Conservation (phyloP, 2,888 invertebrate genomes). For the Meteorus colon region DNA sequence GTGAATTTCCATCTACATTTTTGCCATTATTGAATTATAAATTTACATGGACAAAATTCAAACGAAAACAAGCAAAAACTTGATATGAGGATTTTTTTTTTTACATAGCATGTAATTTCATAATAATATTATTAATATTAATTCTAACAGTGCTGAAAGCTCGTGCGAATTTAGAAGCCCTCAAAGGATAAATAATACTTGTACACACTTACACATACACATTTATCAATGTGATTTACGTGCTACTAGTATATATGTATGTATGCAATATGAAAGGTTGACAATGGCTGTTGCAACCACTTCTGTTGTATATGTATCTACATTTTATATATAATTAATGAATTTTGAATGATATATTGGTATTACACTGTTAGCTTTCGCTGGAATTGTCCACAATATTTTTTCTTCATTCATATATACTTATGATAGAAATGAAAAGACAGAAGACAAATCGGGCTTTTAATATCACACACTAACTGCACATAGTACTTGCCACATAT, state of each 20-base stretch:
- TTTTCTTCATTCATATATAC: neutral
- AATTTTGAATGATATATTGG: constrained; percentile 44
- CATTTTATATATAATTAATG: constrained; percentile 50
- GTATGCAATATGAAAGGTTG: constrained; percentile 2
- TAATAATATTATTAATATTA: constrained; percentile 5
- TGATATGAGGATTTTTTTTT: neutral
- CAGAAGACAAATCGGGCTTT: constrained; percentile 1
- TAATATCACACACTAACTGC: constrained; percentile 24
- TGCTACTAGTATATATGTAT: neutral
- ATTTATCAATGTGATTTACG: neutral
- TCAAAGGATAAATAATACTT: neutral
- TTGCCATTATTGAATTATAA: constrained; percentile 14
- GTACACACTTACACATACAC: neutral
- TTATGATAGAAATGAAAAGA: neutral
- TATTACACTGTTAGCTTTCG: constrained; percentile 66
- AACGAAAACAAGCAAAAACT: constrained; percentile 30
- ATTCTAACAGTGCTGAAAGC: constrained; percentile 18
- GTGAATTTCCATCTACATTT: neutral
- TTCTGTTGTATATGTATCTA: constrained; percentile 30
- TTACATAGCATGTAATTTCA: constrained; percentile 13
- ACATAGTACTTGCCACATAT: constrained; percentile 45
- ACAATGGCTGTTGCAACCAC: constrained; percentile 28
- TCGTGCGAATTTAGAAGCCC: neutral
- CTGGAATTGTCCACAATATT: constrained; percentile 60
- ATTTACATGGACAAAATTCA: neutral